These are phyloP conservation scores for Rhynchomys soricoides DNA, from an alignment of 2,113 vertebrate genomes.

Conservation along the genomic window DNA sequence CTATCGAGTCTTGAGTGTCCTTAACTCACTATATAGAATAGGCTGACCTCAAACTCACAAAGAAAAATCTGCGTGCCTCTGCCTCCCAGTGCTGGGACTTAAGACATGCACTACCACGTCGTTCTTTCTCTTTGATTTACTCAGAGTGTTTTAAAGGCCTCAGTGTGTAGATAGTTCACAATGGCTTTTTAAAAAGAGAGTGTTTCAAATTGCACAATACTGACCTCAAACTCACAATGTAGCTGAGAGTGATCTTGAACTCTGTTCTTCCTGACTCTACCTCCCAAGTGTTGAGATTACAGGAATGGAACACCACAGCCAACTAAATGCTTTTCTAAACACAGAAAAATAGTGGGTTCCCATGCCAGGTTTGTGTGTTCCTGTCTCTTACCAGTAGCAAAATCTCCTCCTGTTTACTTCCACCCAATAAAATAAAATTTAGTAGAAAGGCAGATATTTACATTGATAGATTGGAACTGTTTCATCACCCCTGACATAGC, in stretches of 20 bases:
- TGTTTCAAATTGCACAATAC: background rate
- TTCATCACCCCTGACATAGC: background rate
- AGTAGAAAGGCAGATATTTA: background rate
- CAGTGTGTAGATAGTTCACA: background rate
- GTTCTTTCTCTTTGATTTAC: background rate
- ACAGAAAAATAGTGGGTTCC: background rate
- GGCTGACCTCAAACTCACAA: background rate
- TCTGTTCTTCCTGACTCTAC: background rate
- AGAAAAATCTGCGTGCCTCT: background rate
- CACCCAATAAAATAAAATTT: background rate
- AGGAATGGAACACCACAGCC: background rate
- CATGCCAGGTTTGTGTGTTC: background rate
- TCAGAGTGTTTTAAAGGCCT: background rate
- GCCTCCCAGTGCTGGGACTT: background rate
- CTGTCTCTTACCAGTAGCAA: background rate
- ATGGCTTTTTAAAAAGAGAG: background rate
- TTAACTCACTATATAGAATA: background rate
- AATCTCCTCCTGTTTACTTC: background rate
- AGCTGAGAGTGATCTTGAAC: background rate
- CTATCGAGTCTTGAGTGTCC: background rate
- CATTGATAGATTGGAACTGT: background rate
- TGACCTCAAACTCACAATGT: background rate
- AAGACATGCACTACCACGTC: background rate
- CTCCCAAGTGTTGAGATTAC: background rate
- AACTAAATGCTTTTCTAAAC: conserved; percentile 25